These are phyloP conservation scores for Archocentrus centrarchus DNA, from an alignment of 2,113 vertebrate genomes.

Conservation along the genomic window DNA sequence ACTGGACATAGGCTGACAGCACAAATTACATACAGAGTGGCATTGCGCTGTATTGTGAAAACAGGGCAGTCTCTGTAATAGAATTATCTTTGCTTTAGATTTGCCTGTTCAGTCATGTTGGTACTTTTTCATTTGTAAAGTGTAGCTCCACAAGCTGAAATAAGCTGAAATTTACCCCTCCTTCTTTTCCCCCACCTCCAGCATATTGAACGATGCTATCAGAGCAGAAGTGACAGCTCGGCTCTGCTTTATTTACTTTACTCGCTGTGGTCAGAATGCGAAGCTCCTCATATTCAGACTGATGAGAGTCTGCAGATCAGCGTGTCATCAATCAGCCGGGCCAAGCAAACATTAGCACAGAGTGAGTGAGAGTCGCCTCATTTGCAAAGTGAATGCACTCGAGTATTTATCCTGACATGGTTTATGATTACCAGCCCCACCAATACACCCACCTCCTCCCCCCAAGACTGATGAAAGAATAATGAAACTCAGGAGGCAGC, in stretches of 20 bases:
- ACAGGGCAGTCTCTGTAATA: background rate
- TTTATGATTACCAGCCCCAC: slow-evolving; percentile 82
- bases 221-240: slow-evolving; percentile 59
- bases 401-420: slow-evolving; percentile 86
- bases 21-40: background rate
- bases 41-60: background rate
- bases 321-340: slow-evolving; percentile 78
- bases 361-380: slow-evolving; percentile 64
- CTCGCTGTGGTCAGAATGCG: slow-evolving; percentile 72
- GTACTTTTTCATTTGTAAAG: slow-evolving; percentile 46
- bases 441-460: slow-evolving; percentile 30
- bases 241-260: slow-evolving; percentile 75
- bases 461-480: slow-evolving; percentile 85
- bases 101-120: slow-evolving; percentile 19
- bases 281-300: slow-evolving; percentile 73
- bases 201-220: slow-evolving; percentile 73
- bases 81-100: slow-evolving; percentile 13
- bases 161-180: slow-evolving; percentile 44
- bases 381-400: slow-evolving; percentile 81
- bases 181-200: background rate
- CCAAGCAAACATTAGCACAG: slow-evolving; percentile 69
- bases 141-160: slow-evolving; percentile 41
- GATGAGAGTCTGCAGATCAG: slow-evolving; percentile 75
- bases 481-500: slow-evolving; percentile 80
- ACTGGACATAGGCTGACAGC: background rate